A percentile compares a stretch with the other conserved stretches of the same genome.
phyloP scores from a whole-genome alignment of 2,113 vertebrate species.

The Cyanistes caeruleus region DNA sequence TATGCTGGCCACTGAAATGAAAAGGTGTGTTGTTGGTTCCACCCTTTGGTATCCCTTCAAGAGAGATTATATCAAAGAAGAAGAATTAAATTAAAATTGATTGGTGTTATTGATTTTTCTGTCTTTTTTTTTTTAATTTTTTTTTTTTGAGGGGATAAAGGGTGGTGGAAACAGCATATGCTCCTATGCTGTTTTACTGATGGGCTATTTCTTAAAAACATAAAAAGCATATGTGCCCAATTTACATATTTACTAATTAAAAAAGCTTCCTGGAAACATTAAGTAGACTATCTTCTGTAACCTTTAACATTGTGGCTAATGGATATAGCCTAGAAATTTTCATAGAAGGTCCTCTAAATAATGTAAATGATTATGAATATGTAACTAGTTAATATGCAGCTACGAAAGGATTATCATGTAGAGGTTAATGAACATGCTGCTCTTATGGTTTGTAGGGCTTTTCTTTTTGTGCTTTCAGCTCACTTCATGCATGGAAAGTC shows the following conservation, averaged over 20 bases:
- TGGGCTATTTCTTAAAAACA: constrained; percentile 69
- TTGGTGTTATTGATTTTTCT: constrained; percentile 49
- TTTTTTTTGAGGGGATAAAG: background rate
- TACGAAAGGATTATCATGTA: constrained; percentile 81
- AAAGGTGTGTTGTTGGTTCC: constrained; percentile 44
- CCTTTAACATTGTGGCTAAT: constrained; percentile 84
- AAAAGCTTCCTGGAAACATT: constrained; percentile 80
- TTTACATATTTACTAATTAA: constrained; percentile 88
- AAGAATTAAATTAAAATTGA: constrained; percentile 70
- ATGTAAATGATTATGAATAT: constrained; percentile 87
- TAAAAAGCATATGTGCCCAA: constrained; percentile 71
- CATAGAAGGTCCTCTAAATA: constrained; percentile 83
- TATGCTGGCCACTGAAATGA: background rate
- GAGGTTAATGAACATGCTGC: constrained; percentile 86
- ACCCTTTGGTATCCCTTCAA: constrained; percentile 57
- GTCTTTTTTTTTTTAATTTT: background rate
- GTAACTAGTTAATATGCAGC: constrained; percentile 89
- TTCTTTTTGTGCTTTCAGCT: constrained; percentile 75
- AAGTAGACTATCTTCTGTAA: constrained; percentile 82
- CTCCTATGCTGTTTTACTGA: constrained; percentile 29
- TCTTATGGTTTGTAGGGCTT: constrained; percentile 76
- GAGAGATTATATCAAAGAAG: constrained; percentile 69
- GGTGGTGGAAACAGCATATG: constrained; percentile 36
- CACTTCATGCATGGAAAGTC: constrained; percentile 77
- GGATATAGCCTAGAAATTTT: constrained; percentile 83